phyloP scores from a whole-genome alignment of 2,113 vertebrate genomes.

The Tursiops truncatus region DNA sequence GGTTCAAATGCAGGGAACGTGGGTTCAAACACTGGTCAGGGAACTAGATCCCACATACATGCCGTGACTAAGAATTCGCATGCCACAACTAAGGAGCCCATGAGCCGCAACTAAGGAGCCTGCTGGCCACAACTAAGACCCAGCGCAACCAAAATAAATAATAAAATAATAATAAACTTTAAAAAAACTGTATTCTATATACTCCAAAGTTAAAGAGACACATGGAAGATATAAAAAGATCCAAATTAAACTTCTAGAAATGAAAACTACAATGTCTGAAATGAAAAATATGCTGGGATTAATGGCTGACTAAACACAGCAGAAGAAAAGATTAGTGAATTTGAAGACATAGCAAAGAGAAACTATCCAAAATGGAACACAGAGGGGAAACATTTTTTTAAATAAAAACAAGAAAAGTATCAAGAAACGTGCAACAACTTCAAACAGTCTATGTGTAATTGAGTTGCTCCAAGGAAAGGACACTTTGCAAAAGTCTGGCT shows the following conservation, averaged over 20 bases:
- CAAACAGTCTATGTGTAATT: neutral
- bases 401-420: neutral
- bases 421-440: neutral
- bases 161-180: neutral
- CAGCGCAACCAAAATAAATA: too few species aligned
- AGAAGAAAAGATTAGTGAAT: slow-evolving; percentile 13
- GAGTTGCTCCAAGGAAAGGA: neutral
- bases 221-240: neutral
- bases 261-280: neutral
- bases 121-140: too few species aligned
- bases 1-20: too few species aligned
- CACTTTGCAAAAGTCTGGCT: neutral
- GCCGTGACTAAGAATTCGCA: too few species aligned
- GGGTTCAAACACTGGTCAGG: too few species aligned
- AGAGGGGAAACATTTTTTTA: neutral
- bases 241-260: neutral
- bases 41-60: too few species aligned
- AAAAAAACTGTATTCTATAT: neutral
- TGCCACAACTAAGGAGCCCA: too few species aligned
- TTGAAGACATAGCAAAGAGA: slow-evolving; percentile 22
- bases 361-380: neutral
- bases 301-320: neutral
- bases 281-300: neutral
- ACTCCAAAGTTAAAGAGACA: slow-evolving; percentile 6
- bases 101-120: too few species aligned